These are phyloP conservation scores for Noturus placidus DNA, from an alignment of 2,113 vertebrate genomes.

Conservation along the genomic window DNA sequence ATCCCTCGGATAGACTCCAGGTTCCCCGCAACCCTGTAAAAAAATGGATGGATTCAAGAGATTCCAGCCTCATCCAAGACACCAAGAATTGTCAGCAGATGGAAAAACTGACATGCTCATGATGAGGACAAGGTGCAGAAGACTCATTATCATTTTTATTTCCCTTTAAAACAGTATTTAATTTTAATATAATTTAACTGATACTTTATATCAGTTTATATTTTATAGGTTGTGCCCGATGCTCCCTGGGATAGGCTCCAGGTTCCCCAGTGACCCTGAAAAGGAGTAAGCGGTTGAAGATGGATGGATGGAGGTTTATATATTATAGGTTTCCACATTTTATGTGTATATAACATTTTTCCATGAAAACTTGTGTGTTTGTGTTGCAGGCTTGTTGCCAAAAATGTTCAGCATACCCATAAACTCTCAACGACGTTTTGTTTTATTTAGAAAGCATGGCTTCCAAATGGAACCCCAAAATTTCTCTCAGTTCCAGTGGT, in stretches of 20 bases:
- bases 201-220: background rate
- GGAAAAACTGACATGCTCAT: background rate
- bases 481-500: slow-evolving; percentile 56
- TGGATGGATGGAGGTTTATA: too few species aligned
- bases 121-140: background rate
- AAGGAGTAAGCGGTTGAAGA: too few species aligned
- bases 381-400: slow-evolving; percentile 55
- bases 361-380: background rate
- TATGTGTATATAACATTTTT: background rate
- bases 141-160: background rate
- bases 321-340: background rate
- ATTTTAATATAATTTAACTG: background rate
- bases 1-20: too few species aligned
- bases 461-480: slow-evolving; percentile 65
- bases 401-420: slow-evolving; percentile 65
- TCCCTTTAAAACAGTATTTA: background rate
- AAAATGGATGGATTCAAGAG: background rate
- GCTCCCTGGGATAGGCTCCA: too few species aligned
- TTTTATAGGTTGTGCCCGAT: too few species aligned
- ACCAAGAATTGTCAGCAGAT: background rate
- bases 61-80: background rate
- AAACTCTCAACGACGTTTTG: slow-evolving; percentile 70
- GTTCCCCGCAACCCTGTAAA: too few species aligned
- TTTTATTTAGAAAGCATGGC: slow-evolving; percentile 72
- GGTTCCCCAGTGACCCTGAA: too few species aligned